These are phyloP conservation scores for Rhagoletis zephyria DNA, from an alignment of 1,140 invertebrate genomes.

Conservation along the genomic window DNA sequence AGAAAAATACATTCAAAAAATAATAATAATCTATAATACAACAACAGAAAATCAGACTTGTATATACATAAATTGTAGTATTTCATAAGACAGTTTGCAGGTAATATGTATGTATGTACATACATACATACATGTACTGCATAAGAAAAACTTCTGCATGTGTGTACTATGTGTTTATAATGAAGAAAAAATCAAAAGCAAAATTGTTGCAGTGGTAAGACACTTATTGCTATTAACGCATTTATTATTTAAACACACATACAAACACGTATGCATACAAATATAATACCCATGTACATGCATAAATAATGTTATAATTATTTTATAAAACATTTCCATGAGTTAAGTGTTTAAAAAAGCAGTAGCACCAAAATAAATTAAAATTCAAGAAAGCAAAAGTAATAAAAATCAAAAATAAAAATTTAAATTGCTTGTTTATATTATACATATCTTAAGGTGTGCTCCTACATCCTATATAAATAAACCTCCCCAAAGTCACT, in stretches of 20 bases:
- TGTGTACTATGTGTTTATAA: not conserved
- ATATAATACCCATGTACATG: not conserved
- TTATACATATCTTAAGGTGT: no score
- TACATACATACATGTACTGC: not conserved
- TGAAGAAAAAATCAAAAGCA: not conserved
- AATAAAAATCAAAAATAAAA: not conserved
- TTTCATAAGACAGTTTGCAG: not conserved
- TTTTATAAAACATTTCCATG: slow-evolving; percentile 1
- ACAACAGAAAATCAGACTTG: not conserved
- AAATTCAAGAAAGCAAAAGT: slow-evolving; percentile 14
- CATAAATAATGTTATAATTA: not conserved
- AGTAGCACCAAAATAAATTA: slow-evolving; percentile 39
- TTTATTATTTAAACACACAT: slow-evolving; percentile 30
- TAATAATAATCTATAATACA: not conserved
- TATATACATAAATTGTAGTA: not conserved
- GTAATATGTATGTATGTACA: not conserved
- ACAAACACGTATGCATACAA: not conserved
- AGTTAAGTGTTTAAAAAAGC: slow-evolving; percentile 28
- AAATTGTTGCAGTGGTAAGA: not conserved
- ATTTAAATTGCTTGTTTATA: not conserved
- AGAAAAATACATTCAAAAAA: not conserved
- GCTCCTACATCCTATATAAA: no score
- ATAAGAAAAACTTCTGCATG: not conserved
- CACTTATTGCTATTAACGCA: slow-evolving; percentile 15
- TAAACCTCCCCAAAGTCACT: no score